These are phyloP conservation scores for Sitophilus oryzae DNA, from an alignment of 1,140 invertebrate genomes.

Conservation along the genomic window DNA sequence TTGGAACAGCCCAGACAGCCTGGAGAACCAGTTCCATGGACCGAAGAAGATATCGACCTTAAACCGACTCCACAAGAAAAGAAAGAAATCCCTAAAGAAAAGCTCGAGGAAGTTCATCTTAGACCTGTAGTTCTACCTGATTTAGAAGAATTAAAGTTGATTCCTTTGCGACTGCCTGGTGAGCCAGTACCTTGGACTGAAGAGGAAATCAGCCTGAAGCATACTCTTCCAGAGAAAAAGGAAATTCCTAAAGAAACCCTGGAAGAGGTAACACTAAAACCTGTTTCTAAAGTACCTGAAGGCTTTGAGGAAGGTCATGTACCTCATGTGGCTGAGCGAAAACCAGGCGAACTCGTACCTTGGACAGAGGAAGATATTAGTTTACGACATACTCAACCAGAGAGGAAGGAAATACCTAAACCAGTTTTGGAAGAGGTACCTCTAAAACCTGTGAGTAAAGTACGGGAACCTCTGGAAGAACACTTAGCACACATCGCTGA, in stretches of 20 bases:
- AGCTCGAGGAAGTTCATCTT: constrained; percentile 32
- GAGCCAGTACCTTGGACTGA: constrained; percentile 43
- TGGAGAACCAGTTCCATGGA: constrained; percentile 42
- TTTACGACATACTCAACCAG: constrained; percentile 42
- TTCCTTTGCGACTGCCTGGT: constrained; percentile 8
- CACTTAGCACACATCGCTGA: too few relatives aligned
- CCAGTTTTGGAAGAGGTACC: constrained; percentile 29
- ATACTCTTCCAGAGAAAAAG: constrained; percentile 40
- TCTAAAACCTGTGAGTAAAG: constrained; percentile 34
- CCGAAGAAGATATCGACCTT: constrained; percentile 43
- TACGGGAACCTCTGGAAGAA: too few relatives aligned
- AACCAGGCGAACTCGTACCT: constrained; percentile 24
- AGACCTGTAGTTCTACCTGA: constrained; percentile 27
- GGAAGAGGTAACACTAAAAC: constrained; percentile 34
- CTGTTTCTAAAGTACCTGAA: constrained; percentile 14
- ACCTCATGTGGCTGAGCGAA: constrained; percentile 8
- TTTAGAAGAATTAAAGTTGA: constrained; percentile 29
- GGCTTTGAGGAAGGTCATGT: constrained; percentile 18
- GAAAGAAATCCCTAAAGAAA: constrained; percentile 44
- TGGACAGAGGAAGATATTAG: constrained; percentile 45
- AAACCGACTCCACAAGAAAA: constrained; percentile 42
- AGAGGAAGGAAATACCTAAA: constrained; percentile 39
- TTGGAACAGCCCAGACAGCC: constrained; percentile 21
- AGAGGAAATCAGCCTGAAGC: constrained; percentile 45
- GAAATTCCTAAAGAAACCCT: constrained; percentile 41